Base-by-base conservation (phyloP, 2,797 vertebrate genomes). In the Phataginus tetradactyla region DNA sequence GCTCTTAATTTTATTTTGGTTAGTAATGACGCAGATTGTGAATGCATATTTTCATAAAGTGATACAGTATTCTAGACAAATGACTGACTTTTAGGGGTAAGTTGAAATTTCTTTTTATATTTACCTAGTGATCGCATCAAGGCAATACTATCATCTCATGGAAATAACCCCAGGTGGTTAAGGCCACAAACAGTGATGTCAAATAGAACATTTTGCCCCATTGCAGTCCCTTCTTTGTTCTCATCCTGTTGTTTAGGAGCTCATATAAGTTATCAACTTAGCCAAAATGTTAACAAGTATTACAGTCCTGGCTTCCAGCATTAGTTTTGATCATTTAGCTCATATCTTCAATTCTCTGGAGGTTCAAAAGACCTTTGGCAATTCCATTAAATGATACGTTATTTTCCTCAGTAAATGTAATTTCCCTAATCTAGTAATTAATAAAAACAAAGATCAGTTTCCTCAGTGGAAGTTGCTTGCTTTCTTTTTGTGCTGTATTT, bases 391-490 rank as follows among this genome's bases (percentile, higher is more conserved):
- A 92, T 86, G 80, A 96, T 97, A 90, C 88, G 81, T 77, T 97
- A 88, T 94, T 97, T 98, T 97, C 85, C 93, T 98, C 96, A 97
- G 68, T 96, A 98, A 98, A 96, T 98, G 90, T 96, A 93, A 91
- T 95, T 98, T 98, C 78, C 90, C 72, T 97, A 94, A 98, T 97
- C 95, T 90, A 98, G 85, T 97, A 98, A 98, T 98, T 98, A 98
- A 98, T 97, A 96, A 98, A 86, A 98, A 86, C 57, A 98, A 96
- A 98, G 89, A 95, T 86, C 61, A 3, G 0, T 94, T 98, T 98
- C 94, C 93, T 96, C 95, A 96, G 87, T 92, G 96, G 97, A 42
- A 96, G 59, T 95, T 97, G 45, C 55, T 80, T 96, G 53, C 61
- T 71, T 93, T 66, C 84, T 97, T 98, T 98, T 96, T 98, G 86